Percentiles rank a stretch among this genome's conserved stretches.
These are phyloP conservation scores for Allophyes oxyacanthae DNA, from an alignment of 2,888 invertebrate genomes.

Conservation along the genomic window DNA sequence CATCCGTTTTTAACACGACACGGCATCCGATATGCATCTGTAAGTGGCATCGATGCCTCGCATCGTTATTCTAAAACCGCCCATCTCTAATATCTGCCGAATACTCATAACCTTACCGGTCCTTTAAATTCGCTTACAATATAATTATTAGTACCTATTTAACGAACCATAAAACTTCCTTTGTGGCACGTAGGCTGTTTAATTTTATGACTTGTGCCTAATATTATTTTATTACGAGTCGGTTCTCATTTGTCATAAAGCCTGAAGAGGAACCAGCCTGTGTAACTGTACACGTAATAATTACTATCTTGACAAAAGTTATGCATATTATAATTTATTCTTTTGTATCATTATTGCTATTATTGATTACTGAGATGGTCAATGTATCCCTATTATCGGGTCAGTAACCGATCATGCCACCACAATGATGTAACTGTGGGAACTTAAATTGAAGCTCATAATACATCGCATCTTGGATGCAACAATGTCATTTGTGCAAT, in stretches of 20 bases:
- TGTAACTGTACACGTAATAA: constrained; percentile 33
- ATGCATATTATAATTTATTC: constrained; percentile 30
- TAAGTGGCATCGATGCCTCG: too few species aligned
- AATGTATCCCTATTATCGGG: constrained; percentile 6
- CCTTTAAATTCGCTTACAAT: constrained; percentile 35
- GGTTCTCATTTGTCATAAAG: constrained; percentile 39
- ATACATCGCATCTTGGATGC: too few species aligned
- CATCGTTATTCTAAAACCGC: constrained; percentile 1
- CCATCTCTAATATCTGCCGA: background rate
- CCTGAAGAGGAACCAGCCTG: constrained; percentile 32
- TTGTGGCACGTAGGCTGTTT: constrained; percentile 40
- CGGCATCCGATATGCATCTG: too few species aligned
- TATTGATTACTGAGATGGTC: constrained; percentile 23
- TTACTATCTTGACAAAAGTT: constrained; percentile 31
- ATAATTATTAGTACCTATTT: constrained; percentile 30
- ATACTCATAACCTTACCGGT: constrained; percentile 11
- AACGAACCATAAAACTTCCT: constrained; percentile 34
- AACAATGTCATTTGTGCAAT: too few species aligned
- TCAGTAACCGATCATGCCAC: constrained; percentile 22
- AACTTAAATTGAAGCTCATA: too few species aligned
- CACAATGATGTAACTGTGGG: too few species aligned
- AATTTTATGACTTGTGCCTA: constrained; percentile 36
- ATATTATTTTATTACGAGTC: constrained; percentile 42
- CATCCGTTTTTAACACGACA: too few species aligned
- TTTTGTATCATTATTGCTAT: constrained; percentile 28